phyloP scores from a whole-genome alignment of 1,140 invertebrate species.

The Drosophila littoralis region DNA sequence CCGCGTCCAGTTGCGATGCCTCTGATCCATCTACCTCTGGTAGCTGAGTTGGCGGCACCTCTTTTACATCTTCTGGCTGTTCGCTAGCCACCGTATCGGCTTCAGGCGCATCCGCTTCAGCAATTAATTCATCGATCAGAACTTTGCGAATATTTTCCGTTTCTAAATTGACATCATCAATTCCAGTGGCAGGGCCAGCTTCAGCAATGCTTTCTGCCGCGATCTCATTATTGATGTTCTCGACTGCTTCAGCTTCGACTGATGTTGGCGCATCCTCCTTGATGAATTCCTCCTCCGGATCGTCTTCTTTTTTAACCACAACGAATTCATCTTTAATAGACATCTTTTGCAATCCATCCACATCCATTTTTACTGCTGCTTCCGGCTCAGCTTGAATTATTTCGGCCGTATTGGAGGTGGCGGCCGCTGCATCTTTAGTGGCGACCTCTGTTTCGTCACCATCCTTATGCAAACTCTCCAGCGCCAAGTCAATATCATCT shows the following conservation, averaged over 20 bases:
- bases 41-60: constrained; percentile 21
- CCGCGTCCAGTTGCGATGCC: constrained; percentile 10
- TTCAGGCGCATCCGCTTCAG: constrained; percentile 48
- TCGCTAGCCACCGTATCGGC: constrained; percentile 13
- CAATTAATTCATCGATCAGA: constrained; percentile 68
- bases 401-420: constrained; percentile 24
- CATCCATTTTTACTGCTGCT: constrained; percentile 25
- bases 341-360: constrained; percentile 8
- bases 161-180: constrained; percentile 58
- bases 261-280: constrained; percentile 42
- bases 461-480: constrained; percentile 71
- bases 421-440: constrained; percentile 6
- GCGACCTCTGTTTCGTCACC: constrained; percentile 27
- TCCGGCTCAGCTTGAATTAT: constrained; percentile 15
- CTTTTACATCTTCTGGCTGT: constrained; percentile 9
- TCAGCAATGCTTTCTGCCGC: constrained; percentile 12
- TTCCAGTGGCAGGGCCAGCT: background rate
- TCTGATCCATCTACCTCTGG: constrained; percentile 19
- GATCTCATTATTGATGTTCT: background rate
- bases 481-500: constrained; percentile 75
- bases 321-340: constrained; percentile 4
- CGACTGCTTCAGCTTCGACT: background rate
- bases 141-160: constrained; percentile 64
- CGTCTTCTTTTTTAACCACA: constrained; percentile 29
- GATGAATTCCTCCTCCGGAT: constrained; percentile 58